phyloP scores from a whole-genome alignment of 2,888 invertebrate species.

The Dynastes maya region DNA sequence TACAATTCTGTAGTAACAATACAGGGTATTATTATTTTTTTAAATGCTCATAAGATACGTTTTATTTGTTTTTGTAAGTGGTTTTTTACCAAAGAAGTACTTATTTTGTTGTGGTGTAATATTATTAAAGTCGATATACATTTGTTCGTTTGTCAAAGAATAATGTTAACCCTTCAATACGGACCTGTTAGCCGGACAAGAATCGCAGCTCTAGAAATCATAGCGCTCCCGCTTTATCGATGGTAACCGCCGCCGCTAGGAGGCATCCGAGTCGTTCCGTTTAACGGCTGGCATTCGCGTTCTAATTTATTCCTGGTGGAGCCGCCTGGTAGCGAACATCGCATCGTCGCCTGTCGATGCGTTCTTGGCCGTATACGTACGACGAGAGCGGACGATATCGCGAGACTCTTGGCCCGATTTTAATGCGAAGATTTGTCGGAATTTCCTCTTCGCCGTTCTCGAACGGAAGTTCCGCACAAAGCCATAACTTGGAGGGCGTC shows the following conservation, averaged over 20 bases:
- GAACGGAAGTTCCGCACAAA: conserved; percentile 7
- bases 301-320: conserved; percentile 25
- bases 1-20: too few species aligned
- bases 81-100: too few species aligned
- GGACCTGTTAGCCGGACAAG: too few species aligned
- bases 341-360: neutral
- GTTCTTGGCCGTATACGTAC: neutral
- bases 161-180: too few species aligned
- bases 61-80: too few species aligned
- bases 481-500: conserved; percentile 1
- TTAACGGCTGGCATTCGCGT: neutral
- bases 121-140: too few species aligned
- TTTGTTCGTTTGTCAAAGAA: too few species aligned
- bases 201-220: too few species aligned
- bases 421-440: conserved; percentile 43
- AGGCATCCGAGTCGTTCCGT: neutral
- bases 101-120: too few species aligned
- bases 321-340: neutral
- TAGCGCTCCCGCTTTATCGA: neutral
- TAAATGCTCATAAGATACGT: too few species aligned
- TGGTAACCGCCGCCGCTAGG: conserved; percentile 8
- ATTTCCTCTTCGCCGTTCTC: conserved; percentile 21
- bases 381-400: neutral
- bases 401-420: conserved; percentile 12
- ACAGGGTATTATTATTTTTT: too few species aligned